Evolutionary conservation across 2,797 vertebrate species (phyloP), one percentile per base, ranked within the genome.

Genomic region (Pempheris klunzingeri): DNA sequence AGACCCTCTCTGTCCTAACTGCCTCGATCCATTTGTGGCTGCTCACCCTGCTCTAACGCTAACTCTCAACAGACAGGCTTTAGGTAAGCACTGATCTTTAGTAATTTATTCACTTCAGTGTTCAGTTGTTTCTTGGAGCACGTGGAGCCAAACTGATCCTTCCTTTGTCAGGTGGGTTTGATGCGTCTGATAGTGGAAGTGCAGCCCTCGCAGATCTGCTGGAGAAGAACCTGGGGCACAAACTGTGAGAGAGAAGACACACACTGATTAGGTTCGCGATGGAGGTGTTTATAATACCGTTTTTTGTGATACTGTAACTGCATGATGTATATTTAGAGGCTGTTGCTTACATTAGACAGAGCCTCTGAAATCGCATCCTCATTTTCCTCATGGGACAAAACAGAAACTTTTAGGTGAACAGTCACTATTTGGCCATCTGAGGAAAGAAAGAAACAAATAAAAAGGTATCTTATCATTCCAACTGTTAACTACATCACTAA

Each of bases 161-260:
- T n/a, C 30, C 0, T 50, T 6, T 59, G 14, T 83, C 61, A 82
- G 34, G 44, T 52, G 22, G 10, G 30, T 18, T 72, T 77, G 55
- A 87, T 71, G 4, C 9, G 22, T 86, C 47, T 74, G 15, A 88
- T 53, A 15, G 30, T 79, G 2, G 79, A 18, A 13, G 74, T 69
- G 76, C 90, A 92, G 71, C 15, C 71, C 7, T 74, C 43, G 76
- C 89, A 90, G 8, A 22, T 77, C 22, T 17, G 20, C 72, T 17
- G 73, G n/a, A 81, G 30, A 47, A 83, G 18, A 3, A 1, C 32
- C 57, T 78, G 34, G 14, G 49, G 68, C 53, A 80, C 6, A 69
- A 90, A 83, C 89, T 91, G 58, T 52, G 70, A 24, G 4, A 77
- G 59, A 72, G 22, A 52, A 59, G 13, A 71, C 20, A 78, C 1